phyloP scores from a whole-genome alignment of 2,113 vertebrate genomes.

The Mastomys natalensis region DNA sequence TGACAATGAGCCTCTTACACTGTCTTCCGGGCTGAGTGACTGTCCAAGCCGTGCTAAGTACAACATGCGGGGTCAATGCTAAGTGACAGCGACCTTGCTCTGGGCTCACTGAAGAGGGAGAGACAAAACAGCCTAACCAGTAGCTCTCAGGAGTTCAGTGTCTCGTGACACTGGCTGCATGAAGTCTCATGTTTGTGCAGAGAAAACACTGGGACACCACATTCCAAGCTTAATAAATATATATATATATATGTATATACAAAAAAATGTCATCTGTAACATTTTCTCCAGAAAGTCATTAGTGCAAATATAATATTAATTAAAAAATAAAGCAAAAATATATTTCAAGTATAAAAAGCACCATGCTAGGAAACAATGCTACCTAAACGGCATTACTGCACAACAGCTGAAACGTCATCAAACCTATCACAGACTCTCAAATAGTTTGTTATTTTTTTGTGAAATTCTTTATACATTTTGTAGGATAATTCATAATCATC shows the following conservation, averaged over 20 bases:
- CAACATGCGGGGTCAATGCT: conserved; percentile 51
- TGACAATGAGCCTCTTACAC: conserved; percentile 36
- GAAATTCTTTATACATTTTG: conserved; percentile 64
- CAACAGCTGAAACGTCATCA: conserved; percentile 78
- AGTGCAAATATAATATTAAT: conserved; percentile 90
- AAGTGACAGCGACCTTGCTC: neutral
- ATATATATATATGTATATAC: too few relatives aligned
- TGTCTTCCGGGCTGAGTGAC: conserved; percentile 10
- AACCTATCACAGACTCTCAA: conserved; percentile 56
- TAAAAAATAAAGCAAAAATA: conserved; percentile 85
- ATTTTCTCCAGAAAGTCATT: conserved; percentile 85
- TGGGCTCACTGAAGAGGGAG: conserved; percentile 57
- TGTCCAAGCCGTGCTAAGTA: neutral
- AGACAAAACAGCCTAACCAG: conserved; percentile 69
- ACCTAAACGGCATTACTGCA: conserved; percentile 83
- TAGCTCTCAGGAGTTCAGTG: conserved; percentile 64
- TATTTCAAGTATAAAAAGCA: conserved; percentile 90
- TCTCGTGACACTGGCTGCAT: conserved; percentile 74
- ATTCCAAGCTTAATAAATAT: conserved; percentile 84
- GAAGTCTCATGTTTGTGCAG: conserved; percentile 76
- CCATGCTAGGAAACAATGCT: conserved; percentile 79
- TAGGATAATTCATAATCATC: conserved; percentile 21
- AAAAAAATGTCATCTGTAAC: conserved; percentile 84
- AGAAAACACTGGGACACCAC: conserved; percentile 79
- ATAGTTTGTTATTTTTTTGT: conserved; percentile 59